Evolutionary conservation across 2,113 vertebrate genomes (phyloP).

Genomic region (Halichoeres trimaculatus): DNA sequence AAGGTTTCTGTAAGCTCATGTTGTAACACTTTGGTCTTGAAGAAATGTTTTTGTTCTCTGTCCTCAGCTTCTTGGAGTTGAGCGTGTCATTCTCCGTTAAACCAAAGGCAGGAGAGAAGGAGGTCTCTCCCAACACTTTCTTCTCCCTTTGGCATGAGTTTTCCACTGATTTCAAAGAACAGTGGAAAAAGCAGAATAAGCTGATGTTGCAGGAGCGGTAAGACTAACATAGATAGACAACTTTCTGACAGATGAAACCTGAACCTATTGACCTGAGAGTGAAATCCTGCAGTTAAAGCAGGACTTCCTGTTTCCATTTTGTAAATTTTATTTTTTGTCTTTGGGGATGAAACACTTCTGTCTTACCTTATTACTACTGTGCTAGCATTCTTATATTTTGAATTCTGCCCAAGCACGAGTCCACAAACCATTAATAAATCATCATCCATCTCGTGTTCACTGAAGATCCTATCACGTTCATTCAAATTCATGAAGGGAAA

Average conservation of each 20-base stretch:
- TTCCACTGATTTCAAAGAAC: conserved; percentile 96
- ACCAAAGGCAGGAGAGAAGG: conserved; percentile 94
- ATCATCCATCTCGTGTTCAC: conserved; percentile 57
- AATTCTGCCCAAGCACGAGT: conserved; percentile 38
- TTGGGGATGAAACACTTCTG: not conserved
- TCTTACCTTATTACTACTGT: conserved; percentile 44
- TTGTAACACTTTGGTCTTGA: conserved; percentile 65
- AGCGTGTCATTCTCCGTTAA: conserved; percentile 92
- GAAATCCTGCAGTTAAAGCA: conserved; percentile 7
- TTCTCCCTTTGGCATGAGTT: conserved; percentile 98
- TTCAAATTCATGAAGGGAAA: conserved; percentile 77
- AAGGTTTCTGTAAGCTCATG: conserved; percentile 60
- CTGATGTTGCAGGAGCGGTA: conserved; percentile 93
- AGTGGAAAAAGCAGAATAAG: conserved; percentile 97
- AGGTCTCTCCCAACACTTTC: conserved; percentile 92
- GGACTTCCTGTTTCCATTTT: not conserved
- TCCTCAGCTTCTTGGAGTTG: conserved; percentile 93
- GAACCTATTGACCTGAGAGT: conserved; percentile 19
- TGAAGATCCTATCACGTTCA: conserved; percentile 77
- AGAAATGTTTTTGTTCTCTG: conserved; percentile 66
- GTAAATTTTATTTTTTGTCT: not conserved
- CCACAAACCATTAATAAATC: conserved; percentile 62
- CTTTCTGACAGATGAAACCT: conserved; percentile 5
- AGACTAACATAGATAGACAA: conserved; percentile 32
- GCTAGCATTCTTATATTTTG: conserved; percentile 38